Evolutionary conservation across 2,113 vertebrate genomes (phyloP).

Genomic region (Cyprinodon brontotheroides): DNA sequence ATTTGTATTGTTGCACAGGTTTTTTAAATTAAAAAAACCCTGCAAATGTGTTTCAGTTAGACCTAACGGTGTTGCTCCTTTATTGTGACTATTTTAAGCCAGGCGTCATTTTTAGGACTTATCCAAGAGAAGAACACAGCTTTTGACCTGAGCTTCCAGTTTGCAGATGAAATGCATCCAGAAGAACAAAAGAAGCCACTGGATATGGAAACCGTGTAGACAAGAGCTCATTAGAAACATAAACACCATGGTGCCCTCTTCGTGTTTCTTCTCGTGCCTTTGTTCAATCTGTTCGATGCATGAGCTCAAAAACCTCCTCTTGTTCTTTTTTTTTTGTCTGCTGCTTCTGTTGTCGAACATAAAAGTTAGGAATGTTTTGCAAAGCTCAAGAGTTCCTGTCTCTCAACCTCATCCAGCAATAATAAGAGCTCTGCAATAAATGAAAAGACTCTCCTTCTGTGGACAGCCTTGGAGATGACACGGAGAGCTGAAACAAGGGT

Average conservation of each 20-base stretch:
- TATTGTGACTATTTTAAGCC: neutral
- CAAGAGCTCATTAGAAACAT: conserved; percentile 65
- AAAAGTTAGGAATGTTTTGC: conserved; percentile 11
- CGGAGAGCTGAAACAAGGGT: neutral
- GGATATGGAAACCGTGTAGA: conserved; percentile 45
- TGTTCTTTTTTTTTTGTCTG: conserved; percentile 32
- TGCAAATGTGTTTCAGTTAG: neutral
- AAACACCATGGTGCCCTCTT: conserved; percentile 45
- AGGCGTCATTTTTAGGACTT: neutral
- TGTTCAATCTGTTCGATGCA: conserved; percentile 48
- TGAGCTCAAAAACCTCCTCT: conserved; percentile 40
- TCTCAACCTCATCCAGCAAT: conserved; percentile 36
- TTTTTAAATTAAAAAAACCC: neutral
- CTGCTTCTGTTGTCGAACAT: conserved; percentile 46
- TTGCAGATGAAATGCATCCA: conserved; percentile 30
- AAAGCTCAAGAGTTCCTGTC: conserved; percentile 21
- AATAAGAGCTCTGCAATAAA: conserved; percentile 19
- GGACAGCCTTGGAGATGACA: neutral
- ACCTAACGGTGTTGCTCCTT: neutral
- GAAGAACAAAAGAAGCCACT: conserved; percentile 52
- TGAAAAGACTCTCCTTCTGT: conserved; percentile 10
- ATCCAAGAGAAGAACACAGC: neutral
- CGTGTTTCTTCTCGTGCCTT: conserved; percentile 16
- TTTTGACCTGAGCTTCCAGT: conserved; percentile 3
- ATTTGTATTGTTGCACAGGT: neutral